A percentile compares a stretch with the other conserved stretches of the same genome.
Conservation (phyloP, 2,797 vertebrate genomes). For the Linurgus olivaceus region DNA sequence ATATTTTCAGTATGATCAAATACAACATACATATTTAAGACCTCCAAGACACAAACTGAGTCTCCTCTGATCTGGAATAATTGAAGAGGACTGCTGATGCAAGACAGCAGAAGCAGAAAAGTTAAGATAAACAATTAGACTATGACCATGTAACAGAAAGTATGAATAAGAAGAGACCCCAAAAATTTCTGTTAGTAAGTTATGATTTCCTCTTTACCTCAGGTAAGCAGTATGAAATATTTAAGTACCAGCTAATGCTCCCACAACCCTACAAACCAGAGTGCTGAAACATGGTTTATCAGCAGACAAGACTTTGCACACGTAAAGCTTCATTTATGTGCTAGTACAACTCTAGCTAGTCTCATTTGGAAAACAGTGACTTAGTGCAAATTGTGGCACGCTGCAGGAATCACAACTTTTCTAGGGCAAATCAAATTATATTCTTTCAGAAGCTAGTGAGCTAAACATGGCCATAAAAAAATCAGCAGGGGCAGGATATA, state of each 20-base stretch:
- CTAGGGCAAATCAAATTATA: background rate
- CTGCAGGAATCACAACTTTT: background rate
- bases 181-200: background rate
- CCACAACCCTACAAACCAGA: background rate
- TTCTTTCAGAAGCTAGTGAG: background rate
- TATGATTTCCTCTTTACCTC: background rate
- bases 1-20: background rate
- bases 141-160: background rate
- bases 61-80: background rate
- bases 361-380: background rate
- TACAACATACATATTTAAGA: background rate
- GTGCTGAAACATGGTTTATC: background rate
- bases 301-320: background rate
- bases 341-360: background rate
- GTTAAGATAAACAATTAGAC: background rate
- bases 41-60: background rate
- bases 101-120: background rate
- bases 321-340: fast-evolving
- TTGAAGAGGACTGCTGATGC: background rate
- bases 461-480: background rate
- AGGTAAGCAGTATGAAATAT: background rate
- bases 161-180: background rate
- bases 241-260: background rate
- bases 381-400: background rate
- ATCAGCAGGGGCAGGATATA: background rate